Evolutionary conservation across 2,113 vertebrate species (phyloP).

Genomic region (Menidia beryllina): DNA sequence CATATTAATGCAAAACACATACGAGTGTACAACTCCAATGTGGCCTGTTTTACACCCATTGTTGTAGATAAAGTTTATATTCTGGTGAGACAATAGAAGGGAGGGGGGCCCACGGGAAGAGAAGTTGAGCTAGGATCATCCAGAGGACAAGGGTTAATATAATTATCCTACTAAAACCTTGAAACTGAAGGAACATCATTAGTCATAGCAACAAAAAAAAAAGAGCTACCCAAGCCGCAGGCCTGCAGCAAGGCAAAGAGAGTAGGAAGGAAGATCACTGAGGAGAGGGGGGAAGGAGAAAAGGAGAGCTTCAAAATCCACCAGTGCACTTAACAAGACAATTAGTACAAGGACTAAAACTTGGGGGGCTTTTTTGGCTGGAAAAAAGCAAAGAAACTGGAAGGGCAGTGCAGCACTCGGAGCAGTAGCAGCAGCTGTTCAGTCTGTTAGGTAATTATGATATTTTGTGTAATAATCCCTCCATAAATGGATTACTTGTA

Average conservation of each 20-base stretch:
- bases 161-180: conserved; percentile 82
- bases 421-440: conserved; percentile 20
- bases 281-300: conserved; percentile 17
- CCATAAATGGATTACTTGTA: conserved; percentile 35
- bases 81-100: conserved; percentile 41
- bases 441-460: conserved; percentile 29
- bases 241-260: conserved; percentile 38
- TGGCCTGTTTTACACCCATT: conserved; percentile 1
- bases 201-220: conserved; percentile 66
- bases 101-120: conserved; percentile 63
- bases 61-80: conserved; percentile 52
- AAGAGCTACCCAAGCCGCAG: conserved; percentile 55
- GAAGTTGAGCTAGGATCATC: conserved; percentile 73
- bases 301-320: conserved; percentile 57
- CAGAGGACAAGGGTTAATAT: conserved; percentile 81
- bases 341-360: conserved; percentile 67
- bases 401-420: conserved; percentile 34
- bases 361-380: conserved; percentile 34
- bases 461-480: conserved; percentile 41
- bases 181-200: conserved; percentile 78
- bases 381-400: not conserved
- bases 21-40: not conserved
- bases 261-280: conserved; percentile 28
- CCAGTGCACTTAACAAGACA: conserved; percentile 66
- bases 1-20: conserved; percentile 6